A percentile compares a stretch with the other conserved stretches of the same genome.
Evolutionary conservation across 2,797 vertebrate genomes (phyloP).

Genomic region (Australoheros facetus): DNA sequence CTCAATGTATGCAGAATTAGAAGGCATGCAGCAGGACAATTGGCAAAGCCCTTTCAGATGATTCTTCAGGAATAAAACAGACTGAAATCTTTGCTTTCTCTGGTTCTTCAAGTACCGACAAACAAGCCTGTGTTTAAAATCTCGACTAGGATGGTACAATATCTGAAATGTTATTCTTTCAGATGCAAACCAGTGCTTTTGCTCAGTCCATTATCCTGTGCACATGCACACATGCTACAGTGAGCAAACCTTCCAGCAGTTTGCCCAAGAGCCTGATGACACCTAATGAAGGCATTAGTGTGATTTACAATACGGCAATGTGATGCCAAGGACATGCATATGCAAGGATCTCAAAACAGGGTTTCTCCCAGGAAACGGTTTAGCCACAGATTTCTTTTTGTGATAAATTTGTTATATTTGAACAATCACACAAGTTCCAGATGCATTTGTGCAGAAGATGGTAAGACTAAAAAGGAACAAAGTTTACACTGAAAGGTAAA

Average conservation of each 20-base stretch:
- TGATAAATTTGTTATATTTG: background rate
- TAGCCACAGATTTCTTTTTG: background rate
- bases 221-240: background rate
- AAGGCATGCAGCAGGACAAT: conserved; percentile 48
- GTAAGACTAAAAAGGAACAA: background rate
- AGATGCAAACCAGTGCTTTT: conserved; percentile 31
- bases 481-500: background rate
- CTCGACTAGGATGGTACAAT: conserved; percentile 21
- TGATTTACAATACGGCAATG: background rate
- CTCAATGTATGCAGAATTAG: conserved; percentile 46
- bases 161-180: conserved; percentile 12
- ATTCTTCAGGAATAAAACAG: conserved; percentile 6
- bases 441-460: background rate
- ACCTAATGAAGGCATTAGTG: background rate
- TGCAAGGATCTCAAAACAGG: background rate
- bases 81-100: conserved; percentile 10
- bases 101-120: conserved; percentile 4
- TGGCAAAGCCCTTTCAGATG: conserved; percentile 34
- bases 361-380: background rate
- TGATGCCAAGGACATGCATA: background rate
- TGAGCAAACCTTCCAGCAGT: conserved; percentile 13
- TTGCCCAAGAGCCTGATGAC: background rate
- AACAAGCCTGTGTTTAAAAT: conserved; percentile 27
- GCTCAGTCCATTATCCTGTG: conserved; percentile 7
- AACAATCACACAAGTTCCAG: background rate